These are phyloP conservation scores for Xestia sexstrigata DNA, from an alignment of 2,888 invertebrate genomes.

Conservation along the genomic window DNA sequence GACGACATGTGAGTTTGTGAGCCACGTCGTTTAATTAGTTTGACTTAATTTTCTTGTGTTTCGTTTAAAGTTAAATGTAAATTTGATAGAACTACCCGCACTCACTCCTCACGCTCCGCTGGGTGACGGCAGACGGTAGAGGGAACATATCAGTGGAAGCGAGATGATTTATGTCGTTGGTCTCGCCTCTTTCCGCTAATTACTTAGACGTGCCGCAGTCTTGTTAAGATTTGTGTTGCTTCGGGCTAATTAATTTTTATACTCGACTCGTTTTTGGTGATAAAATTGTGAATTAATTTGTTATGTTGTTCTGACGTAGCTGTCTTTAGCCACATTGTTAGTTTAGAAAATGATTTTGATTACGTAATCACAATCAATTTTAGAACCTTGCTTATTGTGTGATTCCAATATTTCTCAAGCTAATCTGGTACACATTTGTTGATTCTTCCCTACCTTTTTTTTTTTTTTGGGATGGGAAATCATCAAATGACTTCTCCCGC, in stretches of 20 bases:
- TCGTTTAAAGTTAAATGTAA: conserved; percentile 63
- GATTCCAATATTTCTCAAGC: background rate
- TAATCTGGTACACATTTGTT: background rate
- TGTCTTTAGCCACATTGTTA: background rate
- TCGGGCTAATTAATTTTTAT: conserved; percentile 66
- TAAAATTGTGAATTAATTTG: conserved; percentile 18
- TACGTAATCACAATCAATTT: background rate
- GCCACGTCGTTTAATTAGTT: conserved; percentile 53
- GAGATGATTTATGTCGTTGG: conserved; percentile 76
- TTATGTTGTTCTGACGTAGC: conserved; percentile 2
- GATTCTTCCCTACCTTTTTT: no score
- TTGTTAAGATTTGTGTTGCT: conserved; percentile 74
- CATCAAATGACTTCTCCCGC: no score
- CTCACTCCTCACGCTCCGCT: conserved; percentile 3
- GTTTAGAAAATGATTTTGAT: background rate
- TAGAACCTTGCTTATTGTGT: background rate
- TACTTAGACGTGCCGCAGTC: conserved; percentile 74
- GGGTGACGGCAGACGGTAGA: conserved; percentile 19
- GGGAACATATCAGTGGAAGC: conserved; percentile 58
- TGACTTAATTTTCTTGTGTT: conserved; percentile 63
- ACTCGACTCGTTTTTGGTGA: conserved; percentile 33
- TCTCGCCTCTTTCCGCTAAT: conserved; percentile 76
- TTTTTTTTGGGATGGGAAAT: no score
- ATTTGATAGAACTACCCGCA: conserved; percentile 54
- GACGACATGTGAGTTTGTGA: conserved; percentile 31